phyloP scores from a whole-genome alignment of 2,797 vertebrate genomes.

The Sphenodon punctatus region DNA sequence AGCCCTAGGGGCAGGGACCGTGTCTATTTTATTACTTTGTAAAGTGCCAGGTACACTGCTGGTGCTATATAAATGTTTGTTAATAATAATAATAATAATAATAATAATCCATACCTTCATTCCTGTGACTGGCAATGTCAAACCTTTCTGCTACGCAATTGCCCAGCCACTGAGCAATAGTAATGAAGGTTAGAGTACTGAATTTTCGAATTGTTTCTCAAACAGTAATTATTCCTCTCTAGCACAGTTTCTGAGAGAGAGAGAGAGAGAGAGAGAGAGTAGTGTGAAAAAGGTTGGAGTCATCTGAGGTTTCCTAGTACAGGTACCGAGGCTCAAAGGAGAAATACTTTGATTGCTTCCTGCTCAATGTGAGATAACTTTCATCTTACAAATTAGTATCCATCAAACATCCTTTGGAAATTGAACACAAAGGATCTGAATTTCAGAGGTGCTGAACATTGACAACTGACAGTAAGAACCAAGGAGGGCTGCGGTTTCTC shows the following conservation, averaged over 20 bases:
- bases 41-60: too few relatives aligned
- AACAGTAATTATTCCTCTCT: background rate
- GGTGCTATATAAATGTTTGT: too few relatives aligned
- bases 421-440: background rate
- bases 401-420: background rate
- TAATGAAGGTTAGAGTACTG: background rate
- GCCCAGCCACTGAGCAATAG: slow-evolving; percentile 1
- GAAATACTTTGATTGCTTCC: background rate
- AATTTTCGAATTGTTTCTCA: slow-evolving; percentile 28
- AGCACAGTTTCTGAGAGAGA: background rate
- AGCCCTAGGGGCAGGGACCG: too few relatives aligned
- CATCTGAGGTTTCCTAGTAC: background rate
- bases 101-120: too few relatives aligned
- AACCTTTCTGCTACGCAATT: background rate
- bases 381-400: background rate
- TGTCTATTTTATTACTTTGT: too few relatives aligned
- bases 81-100: too few relatives aligned
- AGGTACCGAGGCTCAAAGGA: background rate
- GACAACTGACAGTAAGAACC: background rate
- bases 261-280: background rate
- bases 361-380: background rate
- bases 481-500: background rate
- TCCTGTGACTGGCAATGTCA: background rate
- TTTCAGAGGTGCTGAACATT: background rate
- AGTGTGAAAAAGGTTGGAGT: background rate